Evolutionary conservation across 2,888 invertebrate species (phyloP), one percentile per base, ranked within the genome.

Genomic region (Nymphalis c-album): DNA sequence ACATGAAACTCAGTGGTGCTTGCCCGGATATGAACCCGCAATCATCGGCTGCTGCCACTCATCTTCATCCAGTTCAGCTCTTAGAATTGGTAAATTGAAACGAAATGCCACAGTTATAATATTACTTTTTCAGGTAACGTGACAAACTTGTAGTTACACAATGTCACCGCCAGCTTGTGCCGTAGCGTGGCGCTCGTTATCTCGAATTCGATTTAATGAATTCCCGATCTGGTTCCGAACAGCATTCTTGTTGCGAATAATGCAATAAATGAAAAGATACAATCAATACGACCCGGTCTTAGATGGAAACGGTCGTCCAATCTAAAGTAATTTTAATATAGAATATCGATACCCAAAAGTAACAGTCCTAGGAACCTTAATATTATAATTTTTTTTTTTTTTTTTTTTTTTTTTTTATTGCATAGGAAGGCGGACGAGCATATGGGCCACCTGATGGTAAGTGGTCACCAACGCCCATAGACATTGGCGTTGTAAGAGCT

Each of bases 171-270:
- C 78, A 77, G 40, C 40, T 13, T 40, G 76, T 78, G 78, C 79
- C 77, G 76, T 78, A 71, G 76, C 26, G 6, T 31, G 26, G 26
- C 26, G 26, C 78, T 76, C 75, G 81, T 80, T 84, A 86, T 87
- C 87, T 85, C 80, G 83, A 75, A 76, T 81, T 81, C 86, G 87
- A 86, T 88, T 85, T 88, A 89, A 88, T 85, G 85, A 90, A 88
- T 86, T 85, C 90, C 88, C 84, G 87, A 88, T 86, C 83, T 81
- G 85, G 86, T 79, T 81, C 76, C 73, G 80, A 81, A 82, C 86
- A 84, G 80, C 87, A 90, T 90, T 89, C 90, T 81, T 80, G 81
- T 75, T 72, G 81, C 78, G 72, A 86, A 78, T 78, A 77, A 74
- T 76, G 78, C 75, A 76, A 75, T 77, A 76, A 75, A 75, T 75